Evolutionary conservation across 1,140 invertebrate species (phyloP).

Genomic region (Thrips palmi): DNA sequence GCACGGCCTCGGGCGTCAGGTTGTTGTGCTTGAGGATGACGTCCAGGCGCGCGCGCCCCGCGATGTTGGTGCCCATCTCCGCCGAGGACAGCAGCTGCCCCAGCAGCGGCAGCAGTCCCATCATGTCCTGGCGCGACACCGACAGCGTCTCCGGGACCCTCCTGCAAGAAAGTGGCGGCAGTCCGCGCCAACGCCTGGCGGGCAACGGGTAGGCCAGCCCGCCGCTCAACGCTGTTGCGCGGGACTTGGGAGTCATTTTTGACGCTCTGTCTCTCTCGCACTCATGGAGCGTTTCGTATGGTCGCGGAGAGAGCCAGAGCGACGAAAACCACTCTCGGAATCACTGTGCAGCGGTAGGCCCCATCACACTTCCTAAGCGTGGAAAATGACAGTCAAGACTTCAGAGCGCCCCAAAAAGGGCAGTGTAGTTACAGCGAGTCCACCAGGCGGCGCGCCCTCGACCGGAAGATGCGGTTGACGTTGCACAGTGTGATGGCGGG

Average conservation of each 20-base stretch:
- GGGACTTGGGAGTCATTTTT: no score
- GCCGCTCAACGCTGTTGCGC: no score
- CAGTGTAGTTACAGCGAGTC: conserved; percentile 6
- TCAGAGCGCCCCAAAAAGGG: not conserved
- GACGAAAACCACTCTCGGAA: no score
- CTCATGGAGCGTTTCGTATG: no score
- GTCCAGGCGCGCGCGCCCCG: conserved; percentile 1
- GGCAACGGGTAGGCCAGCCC: no score
- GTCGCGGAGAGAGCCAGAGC: no score
- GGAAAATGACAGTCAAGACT: not conserved
- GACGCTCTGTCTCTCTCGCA: no score
- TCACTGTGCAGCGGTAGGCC: not conserved
- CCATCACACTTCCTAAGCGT: not conserved
- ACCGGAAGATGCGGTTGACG: conserved; percentile 10
- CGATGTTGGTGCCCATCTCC: not conserved
- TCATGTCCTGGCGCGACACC: conserved; percentile 3
- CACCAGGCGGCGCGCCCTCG: conserved; percentile 5
- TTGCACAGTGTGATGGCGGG: conserved; percentile 13
- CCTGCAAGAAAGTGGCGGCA: no score
- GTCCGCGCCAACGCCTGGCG: no score
- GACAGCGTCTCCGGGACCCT: no score
- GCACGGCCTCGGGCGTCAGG: conserved; percentile 1
- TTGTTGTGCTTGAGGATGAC: conserved; percentile 6
- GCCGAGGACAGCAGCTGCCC: conserved; percentile 4
- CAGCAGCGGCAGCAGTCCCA: conserved; percentile 6